Conservation (phyloP, 2,797 vertebrate genomes). For the Sciaenops ocellatus region DNA sequence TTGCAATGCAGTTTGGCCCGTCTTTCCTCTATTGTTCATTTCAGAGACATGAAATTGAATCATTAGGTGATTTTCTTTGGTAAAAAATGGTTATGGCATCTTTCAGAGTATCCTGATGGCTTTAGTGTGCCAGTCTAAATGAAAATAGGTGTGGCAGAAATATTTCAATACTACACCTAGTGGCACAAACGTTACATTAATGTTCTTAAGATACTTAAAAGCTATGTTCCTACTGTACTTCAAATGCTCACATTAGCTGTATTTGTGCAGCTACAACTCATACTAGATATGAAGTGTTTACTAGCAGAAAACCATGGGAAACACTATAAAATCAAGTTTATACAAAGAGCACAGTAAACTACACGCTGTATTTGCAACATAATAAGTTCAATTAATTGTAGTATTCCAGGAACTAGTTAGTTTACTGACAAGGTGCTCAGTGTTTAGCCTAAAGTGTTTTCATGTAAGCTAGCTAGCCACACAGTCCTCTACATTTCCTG, state of each 20-base stretch:
- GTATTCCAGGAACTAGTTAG: no score
- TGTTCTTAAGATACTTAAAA: neutral
- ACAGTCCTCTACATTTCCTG: neutral
- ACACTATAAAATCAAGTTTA: neutral
- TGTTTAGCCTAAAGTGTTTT: neutral
- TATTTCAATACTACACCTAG: neutral
- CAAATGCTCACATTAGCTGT: neutral
- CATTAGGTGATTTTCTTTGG: neutral
- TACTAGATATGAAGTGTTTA: neutral
- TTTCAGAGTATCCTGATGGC: no score
- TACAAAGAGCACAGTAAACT: neutral
- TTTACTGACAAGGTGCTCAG: no score
- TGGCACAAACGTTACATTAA: neutral
- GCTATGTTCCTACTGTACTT: neutral
- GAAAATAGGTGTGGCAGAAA: neutral
- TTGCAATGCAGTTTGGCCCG: neutral
- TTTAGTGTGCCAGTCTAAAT: no score
- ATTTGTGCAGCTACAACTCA: neutral
- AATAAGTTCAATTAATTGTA: neutral
- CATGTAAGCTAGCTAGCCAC: neutral
- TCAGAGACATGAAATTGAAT: neutral
- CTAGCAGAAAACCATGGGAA: neutral
- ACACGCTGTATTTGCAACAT: neutral
- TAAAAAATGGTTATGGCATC: neutral
- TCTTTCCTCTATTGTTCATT: neutral